A percentile compares a stretch with the other conserved stretches of the same genome.
Evolutionary conservation across 1,140 invertebrate genomes (phyloP).

Genomic region (Camponotus floridanus): DNA sequence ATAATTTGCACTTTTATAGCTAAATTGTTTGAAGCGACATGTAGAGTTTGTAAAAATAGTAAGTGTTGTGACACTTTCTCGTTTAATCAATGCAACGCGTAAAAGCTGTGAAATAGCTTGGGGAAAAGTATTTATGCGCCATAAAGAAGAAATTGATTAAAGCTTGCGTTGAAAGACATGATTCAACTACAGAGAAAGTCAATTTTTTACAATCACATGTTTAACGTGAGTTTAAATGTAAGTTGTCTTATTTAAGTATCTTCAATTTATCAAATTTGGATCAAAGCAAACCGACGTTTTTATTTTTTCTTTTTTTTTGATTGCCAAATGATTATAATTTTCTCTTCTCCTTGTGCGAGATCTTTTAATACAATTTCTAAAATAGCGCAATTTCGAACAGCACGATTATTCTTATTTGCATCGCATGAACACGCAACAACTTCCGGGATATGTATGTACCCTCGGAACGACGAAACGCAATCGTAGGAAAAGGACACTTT

Average conservation of each 20-base stretch:
- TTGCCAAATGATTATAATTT: background rate
- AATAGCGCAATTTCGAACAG: background rate
- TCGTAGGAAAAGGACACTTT: constrained; percentile 55
- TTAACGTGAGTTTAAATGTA: background rate
- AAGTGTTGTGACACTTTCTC: background rate
- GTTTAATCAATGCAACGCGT: constrained; percentile 49
- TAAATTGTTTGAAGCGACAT: constrained; percentile 5
- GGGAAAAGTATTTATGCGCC: constrained; percentile 50
- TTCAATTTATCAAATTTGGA: background rate
- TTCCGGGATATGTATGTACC: background rate
- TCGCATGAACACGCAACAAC: background rate
- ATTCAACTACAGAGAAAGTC: constrained; percentile 39
- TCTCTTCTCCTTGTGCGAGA: background rate
- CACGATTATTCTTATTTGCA: constrained; percentile 1
- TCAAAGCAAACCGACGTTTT: background rate
- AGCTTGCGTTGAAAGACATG: constrained; percentile 28
- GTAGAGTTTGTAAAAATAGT: constrained; percentile 42
- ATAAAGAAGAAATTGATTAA: constrained; percentile 56
- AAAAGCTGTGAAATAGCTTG: constrained; percentile 21
- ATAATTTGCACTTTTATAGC: constrained; percentile 26
- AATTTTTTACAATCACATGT: constrained; percentile 42
- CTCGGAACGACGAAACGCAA: background rate
- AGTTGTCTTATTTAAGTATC: background rate
- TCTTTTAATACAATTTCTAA: background rate
- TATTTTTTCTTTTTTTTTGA: background rate